Conservation (phyloP, 2,888 invertebrate genomes). For the Hesperia comma region DNA sequence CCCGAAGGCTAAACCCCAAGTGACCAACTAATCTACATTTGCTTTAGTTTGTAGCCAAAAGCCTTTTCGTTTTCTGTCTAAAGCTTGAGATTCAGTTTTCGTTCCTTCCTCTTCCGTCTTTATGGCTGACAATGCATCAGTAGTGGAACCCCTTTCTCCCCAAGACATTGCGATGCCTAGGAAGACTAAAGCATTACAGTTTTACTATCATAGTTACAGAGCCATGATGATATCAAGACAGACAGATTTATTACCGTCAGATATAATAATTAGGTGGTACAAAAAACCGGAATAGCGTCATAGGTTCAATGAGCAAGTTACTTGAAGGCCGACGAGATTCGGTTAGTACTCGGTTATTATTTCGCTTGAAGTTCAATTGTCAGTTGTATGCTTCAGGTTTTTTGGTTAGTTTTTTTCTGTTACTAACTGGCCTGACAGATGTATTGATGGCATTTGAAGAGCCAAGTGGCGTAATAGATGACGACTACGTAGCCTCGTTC, state of each 20-base stretch:
- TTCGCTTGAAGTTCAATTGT: conserved; percentile 18
- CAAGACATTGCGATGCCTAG: too few relatives aligned
- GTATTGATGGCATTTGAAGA: background rate
- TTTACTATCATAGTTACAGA: background rate
- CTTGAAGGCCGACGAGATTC: conserved; percentile 51
- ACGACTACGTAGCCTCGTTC: too few relatives aligned
- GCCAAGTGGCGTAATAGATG: too few relatives aligned
- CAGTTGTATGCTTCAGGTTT: background rate
- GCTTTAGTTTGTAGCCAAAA: too few relatives aligned
- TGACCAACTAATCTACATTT: too few relatives aligned
- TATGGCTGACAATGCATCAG: too few relatives aligned
- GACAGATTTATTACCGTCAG: conserved; percentile 24
- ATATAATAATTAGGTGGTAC: conserved; percentile 33
- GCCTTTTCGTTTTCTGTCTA: too few relatives aligned
- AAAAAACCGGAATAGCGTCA: conserved; percentile 27
- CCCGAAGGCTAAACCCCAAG: too few relatives aligned
- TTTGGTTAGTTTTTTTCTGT: background rate
- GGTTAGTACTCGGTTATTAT: conserved; percentile 32
- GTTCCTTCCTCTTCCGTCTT: too few relatives aligned
- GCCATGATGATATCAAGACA: conserved; percentile 10
- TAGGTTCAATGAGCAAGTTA: conserved; percentile 47
- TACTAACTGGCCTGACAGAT: background rate
- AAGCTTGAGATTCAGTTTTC: too few relatives aligned
- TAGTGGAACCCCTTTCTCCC: too few relatives aligned
- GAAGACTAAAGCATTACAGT: background rate